These are phyloP conservation scores for Gasteruption jaculator DNA, from an alignment of 2,888 invertebrate species.

Conservation along the genomic window DNA sequence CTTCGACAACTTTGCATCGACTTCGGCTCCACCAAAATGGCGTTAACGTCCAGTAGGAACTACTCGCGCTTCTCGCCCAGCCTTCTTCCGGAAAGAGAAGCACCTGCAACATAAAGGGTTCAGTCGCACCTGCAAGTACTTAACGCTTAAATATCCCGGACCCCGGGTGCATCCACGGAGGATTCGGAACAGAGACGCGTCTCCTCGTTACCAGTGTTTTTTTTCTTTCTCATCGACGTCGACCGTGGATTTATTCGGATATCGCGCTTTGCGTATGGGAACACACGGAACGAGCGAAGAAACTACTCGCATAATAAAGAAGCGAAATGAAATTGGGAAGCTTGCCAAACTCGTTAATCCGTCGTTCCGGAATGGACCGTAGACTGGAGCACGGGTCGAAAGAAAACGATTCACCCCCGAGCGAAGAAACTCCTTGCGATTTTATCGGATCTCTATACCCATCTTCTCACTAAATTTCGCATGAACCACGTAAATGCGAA, in stretches of 20 bases:
- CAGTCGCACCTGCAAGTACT: too few species aligned
- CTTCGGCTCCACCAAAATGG: constrained; percentile 84
- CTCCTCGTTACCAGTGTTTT: too few species aligned
- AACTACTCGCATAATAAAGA: too few species aligned
- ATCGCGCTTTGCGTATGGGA: too few species aligned
- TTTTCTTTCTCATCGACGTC: too few species aligned
- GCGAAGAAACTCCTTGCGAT: constrained; percentile 19
- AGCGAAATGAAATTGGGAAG: too few species aligned
- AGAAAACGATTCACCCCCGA: constrained; percentile 18
- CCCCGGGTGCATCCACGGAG: too few species aligned
- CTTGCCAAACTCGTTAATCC: constrained; percentile 26
- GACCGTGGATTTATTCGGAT: too few species aligned
- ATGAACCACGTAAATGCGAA: constrained; percentile 23
- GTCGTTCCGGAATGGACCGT: constrained; percentile 13
- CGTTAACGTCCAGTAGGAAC: constrained; percentile 82
- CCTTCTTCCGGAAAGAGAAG: constrained; percentile 84
- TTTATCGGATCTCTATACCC: constrained; percentile 25
- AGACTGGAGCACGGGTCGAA: too few species aligned
- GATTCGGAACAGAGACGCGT: too few species aligned
- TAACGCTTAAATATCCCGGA: too few species aligned
- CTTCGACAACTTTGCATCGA: constrained; percentile 79
- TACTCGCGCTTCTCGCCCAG: constrained; percentile 82
- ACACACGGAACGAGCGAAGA: too few species aligned
- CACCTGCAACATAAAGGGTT: constrained; percentile 60
- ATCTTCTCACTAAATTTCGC: constrained; percentile 28